A percentile compares a stretch with the other conserved stretches of the same genome.
Evolutionary conservation across 1,140 invertebrate genomes (phyloP).

Genomic region (Centruroides sculpturatus): DNA sequence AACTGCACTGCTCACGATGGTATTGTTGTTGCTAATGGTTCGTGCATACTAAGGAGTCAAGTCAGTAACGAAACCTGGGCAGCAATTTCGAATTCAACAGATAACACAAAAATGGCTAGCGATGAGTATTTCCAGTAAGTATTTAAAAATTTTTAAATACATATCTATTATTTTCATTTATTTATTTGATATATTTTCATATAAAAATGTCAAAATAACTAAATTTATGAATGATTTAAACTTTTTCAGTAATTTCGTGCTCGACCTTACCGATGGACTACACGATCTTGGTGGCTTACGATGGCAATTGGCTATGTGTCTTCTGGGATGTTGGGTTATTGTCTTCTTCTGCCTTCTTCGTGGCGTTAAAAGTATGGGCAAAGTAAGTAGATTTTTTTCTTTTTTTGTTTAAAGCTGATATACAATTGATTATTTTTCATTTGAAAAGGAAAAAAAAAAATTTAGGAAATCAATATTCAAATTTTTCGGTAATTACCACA

Average conservation of each 20-base stretch:
- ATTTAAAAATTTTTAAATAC: too few species aligned
- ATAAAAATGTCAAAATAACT: too few species aligned
- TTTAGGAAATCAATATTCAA: too few species aligned
- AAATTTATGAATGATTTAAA: too few species aligned
- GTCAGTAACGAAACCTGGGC: conserved; percentile 34
- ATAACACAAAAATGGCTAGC: conserved; percentile 24
- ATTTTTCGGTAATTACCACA: too few species aligned
- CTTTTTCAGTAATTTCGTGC: conserved; percentile 36
- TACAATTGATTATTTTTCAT: too few species aligned
- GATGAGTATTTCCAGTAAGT: conserved; percentile 25
- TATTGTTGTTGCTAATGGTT: conserved; percentile 24
- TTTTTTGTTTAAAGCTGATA: too few species aligned
- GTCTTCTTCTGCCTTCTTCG: conserved; percentile 97
- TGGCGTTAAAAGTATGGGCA: conserved; percentile 93
- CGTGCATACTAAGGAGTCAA: conserved; percentile 31
- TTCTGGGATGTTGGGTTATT: conserved; percentile 82
- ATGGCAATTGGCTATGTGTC: conserved; percentile 88
- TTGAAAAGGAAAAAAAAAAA: too few species aligned
- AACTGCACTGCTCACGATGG: conserved; percentile 28
- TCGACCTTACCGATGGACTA: conserved; percentile 71
- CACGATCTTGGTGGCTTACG: conserved; percentile 68
- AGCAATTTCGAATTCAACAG: conserved; percentile 31
- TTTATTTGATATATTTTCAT: too few species aligned
- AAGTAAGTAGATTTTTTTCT: conserved; percentile 40
- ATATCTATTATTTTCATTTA: too few species aligned